Base-by-base conservation (phyloP, 35 echinoderm and acorn worm genomes). In the Eucidaris tribuloides region DNA sequence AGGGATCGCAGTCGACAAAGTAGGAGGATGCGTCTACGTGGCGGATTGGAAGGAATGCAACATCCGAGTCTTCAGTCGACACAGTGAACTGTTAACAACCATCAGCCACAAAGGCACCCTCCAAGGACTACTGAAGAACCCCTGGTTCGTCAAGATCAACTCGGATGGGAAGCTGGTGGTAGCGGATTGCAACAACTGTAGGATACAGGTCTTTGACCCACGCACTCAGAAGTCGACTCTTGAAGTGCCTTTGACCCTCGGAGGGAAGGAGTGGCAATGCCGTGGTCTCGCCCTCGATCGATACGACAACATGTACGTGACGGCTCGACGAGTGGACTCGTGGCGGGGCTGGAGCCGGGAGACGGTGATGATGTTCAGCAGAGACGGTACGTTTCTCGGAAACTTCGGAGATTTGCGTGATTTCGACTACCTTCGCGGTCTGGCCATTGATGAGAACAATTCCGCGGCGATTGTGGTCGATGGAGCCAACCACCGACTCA, bases 41-140 rank as follows among this genome's bases (percentile, higher is more conserved):
- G 68, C 68, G 68, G 68, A 74, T 44, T 33, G 35, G 68, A 74
- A 43, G 23, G 68, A 74, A 74, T 35, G 68, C 38, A 74, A 74
- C 68, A 36, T 74, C 25, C 68, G 68, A 24, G 68, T 43, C 34
- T 74, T 41, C 68, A 74, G 37, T 19, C 68, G 68, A 0, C 68
- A 74, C 41, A 40, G 35, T 1, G 27, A 74, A 44, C 68, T 42
- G 33, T 22, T 38, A n/a, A 18, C 18, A 9, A 74, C 38, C 20
- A 74, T 74, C 37, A 32, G 27, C 36, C 44, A 74, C 37, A 27
- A 27, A 35, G 68, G 68, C 7, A 44, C 7, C 2, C 41, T 74
- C 3, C 35, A 74, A 6, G 68, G 68, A 14, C 35, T 22, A 2
- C 1, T 74, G 35, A 74, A 32, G 24, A 42, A 41, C 17, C 68